Evolutionary conservation across 2,797 vertebrate species (phyloP), one percentile per base, ranked within the genome.

Genomic region (Acanthurus lineatus): DNA sequence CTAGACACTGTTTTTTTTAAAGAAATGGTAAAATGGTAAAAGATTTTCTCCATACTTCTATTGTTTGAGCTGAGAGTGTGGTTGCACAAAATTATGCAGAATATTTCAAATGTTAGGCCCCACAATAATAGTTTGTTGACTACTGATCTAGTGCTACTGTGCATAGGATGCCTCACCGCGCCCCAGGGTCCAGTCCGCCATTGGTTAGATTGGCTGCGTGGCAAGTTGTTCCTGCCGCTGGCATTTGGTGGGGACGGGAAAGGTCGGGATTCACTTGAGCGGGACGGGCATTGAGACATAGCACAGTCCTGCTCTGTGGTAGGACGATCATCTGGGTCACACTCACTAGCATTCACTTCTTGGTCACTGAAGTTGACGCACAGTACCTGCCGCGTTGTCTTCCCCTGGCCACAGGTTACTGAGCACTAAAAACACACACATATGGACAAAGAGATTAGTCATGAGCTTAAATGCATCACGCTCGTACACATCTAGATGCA

Each of bases 111-210:
- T 16, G 40, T 61, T 35, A 56, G 28, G 10, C 42, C 1, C 11
- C 52, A 66, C 9, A 69, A n/a, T 56, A 70, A 42, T 15, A 4
- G 59, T 44, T 47, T 52, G 42, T 3, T 64, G 51, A 56, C 9
- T 54, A 35, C 7, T 6, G 45, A 58, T 77, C 45, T 32, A 16
- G 57, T 25, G 4, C 3, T 71, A 47, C 17, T 17, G 56, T 69
- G 25, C 54, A 52, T 48, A 38, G 58, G 40, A 76, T 77, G 69
- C 92, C 98, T 97, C 92, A 99, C 98, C 81, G 97, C 97, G 88
- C 98, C 98, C 98, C 98, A 99, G 35, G 98, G 98, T 56, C 98
- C 98, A 0, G 96, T 98, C 85, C 98, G 95, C 98, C 98, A 99
- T 83, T 98, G 97, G 83, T 97, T 97, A 73, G 96, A 96, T 59